Evolutionary conservation across 2,888 invertebrate genomes (phyloP), one percentile per base, ranked within the genome.

Genomic region (Ceramica pisi): DNA sequence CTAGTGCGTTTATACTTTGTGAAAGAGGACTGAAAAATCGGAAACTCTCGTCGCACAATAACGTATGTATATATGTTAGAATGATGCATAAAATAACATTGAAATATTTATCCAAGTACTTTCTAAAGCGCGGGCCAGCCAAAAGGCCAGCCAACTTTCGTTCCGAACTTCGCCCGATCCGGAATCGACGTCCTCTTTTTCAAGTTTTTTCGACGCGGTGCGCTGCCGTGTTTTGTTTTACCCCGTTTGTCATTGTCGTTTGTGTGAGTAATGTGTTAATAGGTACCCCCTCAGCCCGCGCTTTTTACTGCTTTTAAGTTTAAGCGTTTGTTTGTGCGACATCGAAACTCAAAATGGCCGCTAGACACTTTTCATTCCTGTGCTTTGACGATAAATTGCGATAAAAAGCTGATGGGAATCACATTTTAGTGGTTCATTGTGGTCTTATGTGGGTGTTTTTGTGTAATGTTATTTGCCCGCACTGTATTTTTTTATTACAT

Each of bases 221-320:
- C 80, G 81, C 73, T 81, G 64, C 79, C 74, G 78, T 84, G 86
- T 89, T 89, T 89, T 88, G 85, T 90, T 89, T 88, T 88, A 85
- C 86, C 85, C 87, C 87, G 87, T 90, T 90, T 88, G 87, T 88
- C 88, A 88, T 87, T 87, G 89, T 90, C 90, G 86, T 84, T 89
- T 87, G 89, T 88, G 88, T 89, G 89, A 90, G 90, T 90, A 89
- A 90, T 90, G 90, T 89, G 88, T 87, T 90, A 90, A 90, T 90
- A 89, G 90, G 90, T 86, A 87, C 86, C 85, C 86, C 84, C 80
- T 79, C 79, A 82, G 83, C 70, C 72, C 78, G 70, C 84, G 86
- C 86, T 86, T 87, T 87, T 87, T 85, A 85, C 84, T 86, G 88
- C 87, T 89, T 90, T 88, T 86, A 88, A 87, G 86, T 88, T 82